phyloP scores from a whole-genome alignment of 2,888 invertebrate genomes.

The Agrochola lychnidis region DNA sequence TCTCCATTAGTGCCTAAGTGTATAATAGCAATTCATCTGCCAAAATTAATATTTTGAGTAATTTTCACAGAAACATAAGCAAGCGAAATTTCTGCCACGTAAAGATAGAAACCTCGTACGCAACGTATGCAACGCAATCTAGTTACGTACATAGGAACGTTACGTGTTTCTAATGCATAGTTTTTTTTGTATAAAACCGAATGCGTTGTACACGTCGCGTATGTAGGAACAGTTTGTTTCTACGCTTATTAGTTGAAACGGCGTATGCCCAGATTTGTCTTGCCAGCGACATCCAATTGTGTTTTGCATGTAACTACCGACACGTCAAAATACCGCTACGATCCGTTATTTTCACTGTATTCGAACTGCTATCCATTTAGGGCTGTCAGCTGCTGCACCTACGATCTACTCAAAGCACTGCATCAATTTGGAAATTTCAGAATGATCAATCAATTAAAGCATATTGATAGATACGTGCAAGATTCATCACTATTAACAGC shows the following conservation, averaged over 20 bases:
- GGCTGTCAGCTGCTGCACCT: slow-evolving; percentile 24
- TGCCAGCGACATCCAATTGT: slow-evolving; percentile 3
- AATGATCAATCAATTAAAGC: slow-evolving; percentile 22
- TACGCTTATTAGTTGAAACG: slow-evolving; percentile 7
- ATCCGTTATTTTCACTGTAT: slow-evolving; percentile 45
- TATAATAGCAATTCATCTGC: background rate
- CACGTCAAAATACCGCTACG: slow-evolving; percentile 37
- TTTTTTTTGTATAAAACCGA: background rate
- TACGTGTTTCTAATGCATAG: background rate
- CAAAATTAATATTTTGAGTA: background rate
- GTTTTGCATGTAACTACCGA: slow-evolving; percentile 32
- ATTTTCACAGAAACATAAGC: background rate
- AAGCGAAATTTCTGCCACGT: background rate
- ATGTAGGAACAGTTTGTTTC: background rate
- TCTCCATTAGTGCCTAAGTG: slow-evolving; percentile 4
- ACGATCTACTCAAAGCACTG: background rate
- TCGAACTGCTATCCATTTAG: slow-evolving; percentile 28
- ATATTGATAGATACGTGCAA: slow-evolving; percentile 11
- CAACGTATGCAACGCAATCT: background rate
- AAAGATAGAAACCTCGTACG: background rate
- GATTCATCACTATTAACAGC: slow-evolving; percentile 28
- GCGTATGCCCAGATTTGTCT: slow-evolving; percentile 27
- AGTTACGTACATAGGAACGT: background rate
- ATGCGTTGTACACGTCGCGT: background rate
- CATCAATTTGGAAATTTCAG: background rate